Base-by-base conservation (phyloP, 2,113 vertebrate species). In the Monarcha castaneiventris region DNA sequence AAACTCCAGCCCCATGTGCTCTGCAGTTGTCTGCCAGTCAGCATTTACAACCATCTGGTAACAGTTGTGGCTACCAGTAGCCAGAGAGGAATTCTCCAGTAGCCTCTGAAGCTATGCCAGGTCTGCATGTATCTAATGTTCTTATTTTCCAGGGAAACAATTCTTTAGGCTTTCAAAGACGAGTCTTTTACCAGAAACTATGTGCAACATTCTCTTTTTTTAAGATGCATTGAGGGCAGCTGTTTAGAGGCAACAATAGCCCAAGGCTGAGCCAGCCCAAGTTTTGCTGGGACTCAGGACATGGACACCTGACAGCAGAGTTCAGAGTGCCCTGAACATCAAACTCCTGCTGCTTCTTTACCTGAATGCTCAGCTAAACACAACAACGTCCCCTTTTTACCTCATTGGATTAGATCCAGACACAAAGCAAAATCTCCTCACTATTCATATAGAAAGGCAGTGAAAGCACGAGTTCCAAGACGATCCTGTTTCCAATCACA, bases 61-160 rank as follows among this genome's bases (percentile, higher is more conserved):
- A 91, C 62, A 87, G 73, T 72, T 94, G 94, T 79, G 93, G 95
- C 92, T 90, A 90, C 64, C 86, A 93, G 89, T 93, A 96, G 95
- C 87, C 93, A 90, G 67, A 66, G 66, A 83, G 46, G 74, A 93
- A 97, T 92, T 83, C 82, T 76, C 51, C 92, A 96, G 90, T 86
- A 87, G 90, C 88, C 88, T 96, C 83, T 95, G 96, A 97, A 96
- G 93, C 86, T 49, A 11, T 73, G 80, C 90, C 93, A 95, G 83
- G 79, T 90, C 92, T 73, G 83, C 69, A 32, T 76, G 64, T 62
- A 91, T 85, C 83, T 84, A 44, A 88, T 56, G 37, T 46, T 86
- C 83, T 84, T 49, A 30, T 94, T 93, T 96, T 84, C n/a, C 93
- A 89, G 63, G 66, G 73, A 84, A 82, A 84, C 69, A 87, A 84